phyloP scores from a whole-genome alignment of 2,888 invertebrate genomes.

The Fragum sueziense region DNA sequence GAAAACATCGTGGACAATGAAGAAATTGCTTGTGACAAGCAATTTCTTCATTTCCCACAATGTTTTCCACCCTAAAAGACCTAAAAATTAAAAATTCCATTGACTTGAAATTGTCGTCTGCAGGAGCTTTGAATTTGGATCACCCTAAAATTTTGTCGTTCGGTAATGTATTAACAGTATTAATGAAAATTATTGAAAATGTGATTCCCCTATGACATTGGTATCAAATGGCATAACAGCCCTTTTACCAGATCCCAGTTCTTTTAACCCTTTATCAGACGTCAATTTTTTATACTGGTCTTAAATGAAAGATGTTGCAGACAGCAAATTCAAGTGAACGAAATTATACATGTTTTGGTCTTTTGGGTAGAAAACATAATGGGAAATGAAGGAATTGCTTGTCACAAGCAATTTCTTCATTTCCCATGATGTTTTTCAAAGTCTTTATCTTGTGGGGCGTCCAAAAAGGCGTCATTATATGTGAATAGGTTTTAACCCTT shows the following conservation, averaged over 20 bases:
- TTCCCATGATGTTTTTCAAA: too few species aligned
- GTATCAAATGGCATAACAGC: background rate
- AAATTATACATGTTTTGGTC: too few species aligned
- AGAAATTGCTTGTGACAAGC: background rate
- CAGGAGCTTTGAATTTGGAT: background rate
- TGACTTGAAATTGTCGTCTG: too few species aligned
- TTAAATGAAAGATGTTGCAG: too few species aligned
- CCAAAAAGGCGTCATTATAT: too few species aligned
- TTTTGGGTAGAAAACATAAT: too few species aligned
- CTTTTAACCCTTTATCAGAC: background rate
- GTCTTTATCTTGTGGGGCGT: too few species aligned
- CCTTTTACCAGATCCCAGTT: background rate
- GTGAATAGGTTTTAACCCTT: too few species aligned
- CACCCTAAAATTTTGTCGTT: background rate
- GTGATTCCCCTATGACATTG: background rate
- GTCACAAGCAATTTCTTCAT: too few species aligned
- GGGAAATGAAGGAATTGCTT: too few species aligned
- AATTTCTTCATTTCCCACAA: background rate
- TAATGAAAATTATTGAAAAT: background rate
- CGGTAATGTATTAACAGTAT: background rate
- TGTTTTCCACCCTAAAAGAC: background rate
- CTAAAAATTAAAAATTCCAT: background rate
- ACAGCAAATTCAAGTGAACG: too few species aligned
- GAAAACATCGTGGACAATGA: background rate
- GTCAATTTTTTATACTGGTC: background rate